Evolutionary conservation across 2,113 vertebrate species (phyloP).

Genomic region (Clarias macrocephalus): DNA sequence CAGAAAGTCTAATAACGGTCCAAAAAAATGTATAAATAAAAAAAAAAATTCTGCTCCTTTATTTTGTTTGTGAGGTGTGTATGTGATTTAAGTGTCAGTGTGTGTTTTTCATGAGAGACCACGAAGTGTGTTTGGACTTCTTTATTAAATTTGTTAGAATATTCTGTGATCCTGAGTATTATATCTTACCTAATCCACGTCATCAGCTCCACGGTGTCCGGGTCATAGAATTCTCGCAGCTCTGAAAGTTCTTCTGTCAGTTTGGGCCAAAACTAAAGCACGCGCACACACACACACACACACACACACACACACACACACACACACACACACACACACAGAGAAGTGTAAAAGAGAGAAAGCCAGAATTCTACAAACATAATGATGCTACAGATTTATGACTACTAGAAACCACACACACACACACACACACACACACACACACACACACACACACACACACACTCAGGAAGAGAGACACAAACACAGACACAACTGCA

Average conservation of each 20-base stretch:
- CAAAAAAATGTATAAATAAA: background rate
- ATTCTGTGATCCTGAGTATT: background rate
- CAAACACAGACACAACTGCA: slow-evolving; percentile 12
- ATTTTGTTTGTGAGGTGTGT: background rate
- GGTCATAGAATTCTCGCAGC: slow-evolving; percentile 96
- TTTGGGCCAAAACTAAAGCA: slow-evolving; percentile 87
- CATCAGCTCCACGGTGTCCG: slow-evolving; percentile 98
- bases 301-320: background rate
- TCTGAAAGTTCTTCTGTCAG: slow-evolving; percentile 91
- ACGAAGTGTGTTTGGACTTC: slow-evolving; percentile 33
- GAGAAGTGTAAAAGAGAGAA: background rate
- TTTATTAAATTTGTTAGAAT: background rate
- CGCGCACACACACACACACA: slow-evolving; percentile 8
- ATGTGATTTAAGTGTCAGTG: slow-evolving; percentile 4
- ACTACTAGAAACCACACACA: background rate
- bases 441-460: slow-evolving; percentile 2
- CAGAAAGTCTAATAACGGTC: slow-evolving; percentile 53
- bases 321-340: slow-evolving; percentile 5
- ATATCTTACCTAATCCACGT: slow-evolving; percentile 94
- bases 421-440: background rate
- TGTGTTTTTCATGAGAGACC: slow-evolving; percentile 15
- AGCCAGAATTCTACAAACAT: slow-evolving; percentile 19
- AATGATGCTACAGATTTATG: slow-evolving; percentile 19
- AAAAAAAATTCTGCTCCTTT: slow-evolving; percentile 47
- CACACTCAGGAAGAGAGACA: slow-evolving; percentile 1